Percentiles rank a stretch among this genome's conserved stretches.
Evolutionary conservation across 2,797 vertebrate species (phyloP).

Genomic region (Chromobotia macracanthus): DNA sequence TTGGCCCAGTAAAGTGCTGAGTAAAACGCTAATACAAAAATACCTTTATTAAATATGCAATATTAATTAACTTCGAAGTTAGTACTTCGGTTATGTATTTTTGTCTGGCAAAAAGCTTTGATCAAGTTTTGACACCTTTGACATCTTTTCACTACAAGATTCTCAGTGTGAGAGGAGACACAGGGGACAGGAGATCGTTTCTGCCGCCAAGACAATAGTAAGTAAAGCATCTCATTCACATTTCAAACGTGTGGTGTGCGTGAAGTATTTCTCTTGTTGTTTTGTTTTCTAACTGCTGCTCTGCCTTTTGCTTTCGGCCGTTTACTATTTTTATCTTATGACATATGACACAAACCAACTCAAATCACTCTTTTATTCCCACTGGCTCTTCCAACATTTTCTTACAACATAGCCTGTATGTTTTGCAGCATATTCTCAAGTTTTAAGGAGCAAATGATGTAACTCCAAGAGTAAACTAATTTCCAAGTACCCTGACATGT

Average conservation of each 20-base stretch:
- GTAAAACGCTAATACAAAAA: too few relatives aligned
- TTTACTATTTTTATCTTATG: conserved; percentile 18
- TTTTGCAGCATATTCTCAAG: conserved; percentile 61
- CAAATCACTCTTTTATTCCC: conserved; percentile 40
- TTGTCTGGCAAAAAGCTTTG: conserved; percentile 13
- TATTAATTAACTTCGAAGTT: too few relatives aligned
- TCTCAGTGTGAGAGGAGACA: conserved; percentile 6
- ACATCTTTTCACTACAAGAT: conserved; percentile 28
- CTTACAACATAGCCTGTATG: conserved; percentile 55
- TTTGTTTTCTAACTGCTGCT: conserved; percentile 34
- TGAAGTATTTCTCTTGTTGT: conserved; percentile 26
- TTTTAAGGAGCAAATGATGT: conserved; percentile 64
- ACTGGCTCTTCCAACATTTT: background rate
- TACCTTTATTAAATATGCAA: too few relatives aligned
- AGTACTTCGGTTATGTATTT: background rate
- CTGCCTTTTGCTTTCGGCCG: conserved; percentile 48
- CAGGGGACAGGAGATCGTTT: conserved; percentile 16
- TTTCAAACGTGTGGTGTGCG: conserved; percentile 24
- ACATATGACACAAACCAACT: conserved; percentile 15
- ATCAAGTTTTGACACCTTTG: conserved; percentile 35
- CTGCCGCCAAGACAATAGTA: conserved; percentile 25
- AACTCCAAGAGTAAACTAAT: conserved; percentile 63
- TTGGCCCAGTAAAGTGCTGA: background rate
- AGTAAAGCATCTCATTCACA: conserved; percentile 46
- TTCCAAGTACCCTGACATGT: conserved; percentile 62